Conservation (phyloP, 2,113 vertebrate species). For the Tricholaema leucomelas region DNA sequence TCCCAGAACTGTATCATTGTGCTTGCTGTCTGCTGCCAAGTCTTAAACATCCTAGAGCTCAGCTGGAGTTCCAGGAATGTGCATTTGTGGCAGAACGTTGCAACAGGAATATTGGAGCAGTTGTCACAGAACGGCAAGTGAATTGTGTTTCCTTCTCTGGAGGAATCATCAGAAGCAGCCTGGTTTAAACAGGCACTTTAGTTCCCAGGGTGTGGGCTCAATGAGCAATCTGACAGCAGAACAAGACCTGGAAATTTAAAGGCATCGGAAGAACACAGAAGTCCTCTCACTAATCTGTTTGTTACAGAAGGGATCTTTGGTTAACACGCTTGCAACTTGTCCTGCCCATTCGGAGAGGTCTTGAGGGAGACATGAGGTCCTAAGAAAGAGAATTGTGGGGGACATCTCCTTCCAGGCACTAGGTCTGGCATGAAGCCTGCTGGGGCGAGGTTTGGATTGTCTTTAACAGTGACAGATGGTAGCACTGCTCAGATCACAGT, state of each 20-base stretch:
- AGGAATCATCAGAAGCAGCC: not conserved
- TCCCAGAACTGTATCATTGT: not conserved
- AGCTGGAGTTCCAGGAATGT: not conserved
- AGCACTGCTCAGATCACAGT: not conserved
- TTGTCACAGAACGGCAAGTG: not conserved
- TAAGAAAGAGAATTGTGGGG: too few relatives aligned
- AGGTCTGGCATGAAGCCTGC: not conserved
- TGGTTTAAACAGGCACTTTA: not conserved
- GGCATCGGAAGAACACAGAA: not conserved
- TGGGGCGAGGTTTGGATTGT: not conserved
- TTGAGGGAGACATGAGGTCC: not conserved
- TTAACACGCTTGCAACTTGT: not conserved
- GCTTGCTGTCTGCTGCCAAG: not conserved
- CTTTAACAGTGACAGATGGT: not conserved
- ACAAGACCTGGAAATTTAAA: not conserved
- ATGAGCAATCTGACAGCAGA: not conserved
- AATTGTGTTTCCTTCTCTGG: not conserved
- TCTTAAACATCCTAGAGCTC: not conserved
- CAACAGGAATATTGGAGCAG: not conserved
- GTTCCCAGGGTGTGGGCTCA: not conserved
- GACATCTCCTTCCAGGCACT: accelerated
- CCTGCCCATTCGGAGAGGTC: not conserved
- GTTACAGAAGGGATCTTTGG: not conserved
- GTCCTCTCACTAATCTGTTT: not conserved
- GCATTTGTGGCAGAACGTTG: not conserved